Evolutionary conservation across 2,797 vertebrate genomes (phyloP).

Genomic region (Anguilla marmorata): DNA sequence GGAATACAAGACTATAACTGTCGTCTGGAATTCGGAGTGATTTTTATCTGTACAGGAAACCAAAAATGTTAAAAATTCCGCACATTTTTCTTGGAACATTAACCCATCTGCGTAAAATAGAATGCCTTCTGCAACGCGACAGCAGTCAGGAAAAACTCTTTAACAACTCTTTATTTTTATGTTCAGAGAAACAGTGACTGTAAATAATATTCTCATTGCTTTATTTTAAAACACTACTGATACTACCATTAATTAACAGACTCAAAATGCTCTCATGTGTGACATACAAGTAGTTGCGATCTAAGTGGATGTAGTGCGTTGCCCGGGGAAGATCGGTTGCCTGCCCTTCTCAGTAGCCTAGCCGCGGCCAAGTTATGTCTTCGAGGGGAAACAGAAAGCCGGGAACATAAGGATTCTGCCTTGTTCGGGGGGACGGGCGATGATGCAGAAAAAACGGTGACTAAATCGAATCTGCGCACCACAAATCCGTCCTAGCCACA

Average conservation of each 20-base stretch:
- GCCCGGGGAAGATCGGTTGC: neutral
- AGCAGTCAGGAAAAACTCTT: neutral
- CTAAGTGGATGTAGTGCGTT: neutral
- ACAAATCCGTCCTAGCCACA: neutral
- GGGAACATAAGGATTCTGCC: neutral
- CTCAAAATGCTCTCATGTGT: conserved; percentile 19
- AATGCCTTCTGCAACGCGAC: neutral
- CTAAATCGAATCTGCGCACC: conserved; percentile 18
- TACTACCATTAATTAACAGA: neutral
- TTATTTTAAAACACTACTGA: neutral
- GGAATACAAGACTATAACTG: neutral
- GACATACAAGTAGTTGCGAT: conserved; percentile 13
- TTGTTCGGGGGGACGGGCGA: conserved; percentile 21
- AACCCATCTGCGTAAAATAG: neutral
- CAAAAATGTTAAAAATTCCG: neutral
- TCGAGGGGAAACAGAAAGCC: conserved; percentile 7
- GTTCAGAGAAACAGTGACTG: neutral
- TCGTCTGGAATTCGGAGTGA: neutral
- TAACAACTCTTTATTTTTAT: neutral
- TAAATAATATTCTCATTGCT: neutral
- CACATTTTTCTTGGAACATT: conserved; percentile 3
- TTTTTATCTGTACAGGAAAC: neutral
- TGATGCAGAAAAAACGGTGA: conserved; percentile 29
- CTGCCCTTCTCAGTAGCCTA: neutral
- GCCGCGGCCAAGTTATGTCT: neutral